A percentile compares a stretch with the other conserved stretches of the same genome.
phyloP scores from a whole-genome alignment of 2,888 invertebrate genomes.

The Platycnemis pennipes region DNA sequence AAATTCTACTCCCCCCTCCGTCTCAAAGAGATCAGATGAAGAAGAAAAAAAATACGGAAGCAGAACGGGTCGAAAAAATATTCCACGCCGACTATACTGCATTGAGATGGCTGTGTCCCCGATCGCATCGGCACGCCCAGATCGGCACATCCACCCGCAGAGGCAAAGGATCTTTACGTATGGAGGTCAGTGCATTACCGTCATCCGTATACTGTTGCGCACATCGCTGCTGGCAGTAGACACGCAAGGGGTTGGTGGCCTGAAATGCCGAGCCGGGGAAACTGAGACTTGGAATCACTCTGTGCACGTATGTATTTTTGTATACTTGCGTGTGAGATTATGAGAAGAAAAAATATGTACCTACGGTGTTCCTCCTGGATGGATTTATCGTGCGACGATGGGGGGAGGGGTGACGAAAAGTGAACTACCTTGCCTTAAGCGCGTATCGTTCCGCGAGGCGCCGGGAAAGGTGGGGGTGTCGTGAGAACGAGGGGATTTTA shows the following conservation, averaged over 20 bases:
- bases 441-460: neutral
- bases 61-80: neutral
- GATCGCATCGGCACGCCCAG: neutral
- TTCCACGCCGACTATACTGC: neutral
- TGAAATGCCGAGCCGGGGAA: neutral
- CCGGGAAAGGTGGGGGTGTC: neutral
- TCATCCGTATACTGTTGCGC: neutral
- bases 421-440: neutral
- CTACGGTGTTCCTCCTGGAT: too few species aligned
- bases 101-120: neutral
- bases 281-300: neutral
- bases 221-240: neutral
- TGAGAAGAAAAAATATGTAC: too few species aligned
- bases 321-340: too few species aligned
- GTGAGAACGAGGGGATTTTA: neutral
- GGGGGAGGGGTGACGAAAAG: neutral
- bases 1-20: neutral
- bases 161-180: conserved; percentile 8
- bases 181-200: conserved; percentile 5
- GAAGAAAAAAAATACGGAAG: neutral
- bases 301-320: too few species aligned
- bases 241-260: neutral
- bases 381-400: too few species aligned
- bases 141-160: neutral
- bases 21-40: neutral